Evolutionary conservation across 2,888 invertebrate genomes (phyloP), one percentile per base, ranked within the genome.

Genomic region (Mechanitis messenoides): DNA sequence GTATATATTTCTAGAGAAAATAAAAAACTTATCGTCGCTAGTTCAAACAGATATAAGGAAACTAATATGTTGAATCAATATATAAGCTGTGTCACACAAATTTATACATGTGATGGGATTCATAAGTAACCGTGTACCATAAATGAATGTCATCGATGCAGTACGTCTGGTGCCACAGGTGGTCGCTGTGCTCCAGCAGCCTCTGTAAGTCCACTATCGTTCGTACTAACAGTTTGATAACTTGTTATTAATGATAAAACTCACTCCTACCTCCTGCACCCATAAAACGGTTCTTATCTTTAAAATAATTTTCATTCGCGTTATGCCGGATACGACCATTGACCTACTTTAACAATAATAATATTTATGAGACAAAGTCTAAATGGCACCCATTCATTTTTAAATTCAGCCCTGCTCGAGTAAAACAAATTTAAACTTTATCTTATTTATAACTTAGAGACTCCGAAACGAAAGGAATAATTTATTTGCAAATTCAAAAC

Each of bases 381-480:
- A 6, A 42, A 42, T 42, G 42, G 42, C 42, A 7, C 6, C 42
- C 42, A 9, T 9, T 42, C 9, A 42, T 42, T 42, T 42, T 42
- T 42, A 42, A 42, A 42, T 42, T 42, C 9, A 7, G 9, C 3
- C 1, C 20, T 9, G 42, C 42, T 42, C 3, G 7, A 9, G 42
- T 42, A 42, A 42, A 42, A 42, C 42, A 42, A 42, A 42, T 11
- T 42, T 42, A 42, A 11, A 9, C 42, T 11, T 42, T 42, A 42
- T 9, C 42, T 42, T 42, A 42, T 7, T 9, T 9, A 11, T 12
- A 28, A 28, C 50, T 5, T 28, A 28, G 28, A 28, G 31, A 50
- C 57, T 60, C 63, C 61, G 50, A 59, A 69, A 68, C 69, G 65
- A 65, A 64, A 68, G 56, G 62, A 65, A 70, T 69, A 70, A 71